These are phyloP conservation scores for Drosophila tsacasi DNA, from an alignment of 1,140 invertebrate genomes.

Conservation along the genomic window DNA sequence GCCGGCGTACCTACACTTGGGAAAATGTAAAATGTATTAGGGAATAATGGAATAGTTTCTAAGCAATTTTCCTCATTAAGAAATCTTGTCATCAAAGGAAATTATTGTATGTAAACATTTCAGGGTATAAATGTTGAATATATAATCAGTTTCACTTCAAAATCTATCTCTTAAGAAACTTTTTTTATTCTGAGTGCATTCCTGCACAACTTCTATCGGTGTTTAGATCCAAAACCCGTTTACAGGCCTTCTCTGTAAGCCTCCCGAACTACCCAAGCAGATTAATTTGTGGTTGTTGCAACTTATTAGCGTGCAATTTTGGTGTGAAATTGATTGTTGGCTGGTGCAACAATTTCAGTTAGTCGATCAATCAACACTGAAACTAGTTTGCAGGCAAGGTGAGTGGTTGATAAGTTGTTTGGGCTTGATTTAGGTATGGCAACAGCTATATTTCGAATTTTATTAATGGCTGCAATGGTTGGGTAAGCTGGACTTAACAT, in stretches of 20 bases:
- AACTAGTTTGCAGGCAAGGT: constrained; percentile 33
- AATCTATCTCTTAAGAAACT: not conserved
- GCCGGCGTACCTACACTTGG: constrained; percentile 6
- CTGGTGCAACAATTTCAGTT: constrained; percentile 43
- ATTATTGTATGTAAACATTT: not conserved
- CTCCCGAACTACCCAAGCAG: constrained; percentile 9
- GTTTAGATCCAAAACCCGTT: constrained; percentile 25
- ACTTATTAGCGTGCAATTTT: constrained; percentile 54
- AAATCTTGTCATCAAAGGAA: not conserved
- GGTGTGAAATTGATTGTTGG: constrained; percentile 55
- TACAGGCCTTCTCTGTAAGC: constrained; percentile 8
- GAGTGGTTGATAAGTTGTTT: constrained; percentile 34
- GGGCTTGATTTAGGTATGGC: constrained; percentile 28
- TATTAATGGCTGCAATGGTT: constrained; percentile 23
- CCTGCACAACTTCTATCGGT: not conserved
- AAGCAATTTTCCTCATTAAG: not conserved
- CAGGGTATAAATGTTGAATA: not conserved
- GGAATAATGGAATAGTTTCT: not conserved
- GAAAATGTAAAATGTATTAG: not conserved
- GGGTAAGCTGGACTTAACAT: not conserved
- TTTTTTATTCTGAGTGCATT: constrained; percentile 6
- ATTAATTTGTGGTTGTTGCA: constrained; percentile 47
- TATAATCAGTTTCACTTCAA: not conserved
- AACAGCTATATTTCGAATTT: constrained; percentile 13
- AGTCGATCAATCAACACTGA: constrained; percentile 41